Evolutionary conservation across 2,113 vertebrate genomes (phyloP).

Genomic region (Anguilla japonica): DNA sequence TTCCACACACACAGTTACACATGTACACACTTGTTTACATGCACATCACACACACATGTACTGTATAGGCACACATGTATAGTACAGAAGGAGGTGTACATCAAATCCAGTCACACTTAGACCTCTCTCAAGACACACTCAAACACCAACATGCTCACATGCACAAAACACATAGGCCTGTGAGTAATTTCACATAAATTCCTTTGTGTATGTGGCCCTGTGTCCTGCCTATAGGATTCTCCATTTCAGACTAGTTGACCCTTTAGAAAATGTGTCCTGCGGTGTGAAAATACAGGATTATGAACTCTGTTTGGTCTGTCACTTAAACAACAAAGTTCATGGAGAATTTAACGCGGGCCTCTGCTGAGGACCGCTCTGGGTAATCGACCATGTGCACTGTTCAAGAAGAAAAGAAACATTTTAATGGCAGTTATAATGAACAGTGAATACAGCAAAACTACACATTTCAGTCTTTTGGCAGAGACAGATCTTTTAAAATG

Average conservation of each 20-base stretch:
- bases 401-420: too few relatives aligned
- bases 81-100: not conserved
- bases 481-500: too few relatives aligned
- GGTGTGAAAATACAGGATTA: not conserved
- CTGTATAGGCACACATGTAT: not conserved
- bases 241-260: not conserved
- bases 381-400: too few relatives aligned
- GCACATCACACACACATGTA: constrained; percentile 14
- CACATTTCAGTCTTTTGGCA: too few relatives aligned
- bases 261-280: not conserved
- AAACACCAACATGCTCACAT: not conserved
- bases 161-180: not conserved
- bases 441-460: too few relatives aligned
- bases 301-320: not conserved
- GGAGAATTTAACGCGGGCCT: not conserved
- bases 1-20: constrained; percentile 20
- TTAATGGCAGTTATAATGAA: too few relatives aligned
- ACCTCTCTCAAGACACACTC: not conserved
- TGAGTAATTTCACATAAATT: not conserved
- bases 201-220: not conserved
- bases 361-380: not conserved
- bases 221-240: not conserved
- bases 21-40: constrained; percentile 6
- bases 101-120: not conserved
- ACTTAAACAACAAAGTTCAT: not conserved